A percentile compares a stretch with the other conserved stretches of the same genome.
Evolutionary conservation across 2,113 vertebrate genomes (phyloP).

Genomic region (Tylochromis polylepis): DNA sequence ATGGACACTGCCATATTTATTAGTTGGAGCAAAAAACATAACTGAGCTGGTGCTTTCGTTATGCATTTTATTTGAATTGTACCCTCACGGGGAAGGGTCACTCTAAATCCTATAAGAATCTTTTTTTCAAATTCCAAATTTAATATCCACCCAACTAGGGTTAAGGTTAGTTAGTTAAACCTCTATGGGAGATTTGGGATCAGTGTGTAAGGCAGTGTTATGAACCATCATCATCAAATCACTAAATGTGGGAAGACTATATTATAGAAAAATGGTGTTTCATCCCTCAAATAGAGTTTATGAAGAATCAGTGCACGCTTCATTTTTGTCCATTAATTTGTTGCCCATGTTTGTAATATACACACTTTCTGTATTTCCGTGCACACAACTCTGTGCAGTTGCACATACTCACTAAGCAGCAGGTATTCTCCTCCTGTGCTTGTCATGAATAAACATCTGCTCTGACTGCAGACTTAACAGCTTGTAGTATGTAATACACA

Average conservation of each 20-base stretch:
- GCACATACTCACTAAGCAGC: neutral
- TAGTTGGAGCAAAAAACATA: no score
- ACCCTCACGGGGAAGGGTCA: neutral
- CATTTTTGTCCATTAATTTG: neutral
- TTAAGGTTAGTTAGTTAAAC: neutral
- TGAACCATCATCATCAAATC: neutral
- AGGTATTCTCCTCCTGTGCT: conserved; percentile 26
- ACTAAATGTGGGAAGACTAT: neutral
- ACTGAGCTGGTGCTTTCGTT: no score
- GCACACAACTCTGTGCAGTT: neutral
- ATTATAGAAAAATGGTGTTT: neutral
- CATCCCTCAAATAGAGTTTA: neutral
- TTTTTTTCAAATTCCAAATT: neutral
- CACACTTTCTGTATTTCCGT: neutral
- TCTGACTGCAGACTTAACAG: conserved; percentile 45
- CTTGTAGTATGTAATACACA: conserved; percentile 49
- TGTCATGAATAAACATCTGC: conserved; percentile 55
- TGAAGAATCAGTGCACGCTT: neutral
- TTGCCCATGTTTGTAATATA: neutral
- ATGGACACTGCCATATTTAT: no score
- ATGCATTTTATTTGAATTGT: neutral
- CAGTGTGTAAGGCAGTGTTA: neutral
- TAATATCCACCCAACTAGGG: neutral
- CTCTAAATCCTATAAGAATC: neutral
- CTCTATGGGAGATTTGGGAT: neutral